Conservation (phyloP, 2,113 vertebrate genomes). For the Megatriorchis doriae region DNA sequence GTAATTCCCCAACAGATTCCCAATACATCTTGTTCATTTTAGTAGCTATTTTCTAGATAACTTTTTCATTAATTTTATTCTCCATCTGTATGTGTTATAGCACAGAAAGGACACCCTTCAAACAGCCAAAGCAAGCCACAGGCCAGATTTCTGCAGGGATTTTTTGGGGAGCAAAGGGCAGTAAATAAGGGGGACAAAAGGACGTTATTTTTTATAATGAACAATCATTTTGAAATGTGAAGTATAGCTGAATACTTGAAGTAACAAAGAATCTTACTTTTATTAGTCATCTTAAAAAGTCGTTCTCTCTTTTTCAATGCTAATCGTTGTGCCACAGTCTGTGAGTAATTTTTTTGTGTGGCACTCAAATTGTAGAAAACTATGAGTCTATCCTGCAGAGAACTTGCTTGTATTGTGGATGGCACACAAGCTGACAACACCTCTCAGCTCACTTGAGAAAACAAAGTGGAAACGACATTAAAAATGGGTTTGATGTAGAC, state of each 20-base stretch:
- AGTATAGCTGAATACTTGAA: neutral
- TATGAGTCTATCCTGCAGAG: neutral
- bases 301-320: neutral
- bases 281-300: neutral
- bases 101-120: constrained; percentile 53
- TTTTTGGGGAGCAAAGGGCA: neutral
- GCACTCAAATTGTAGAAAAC: neutral
- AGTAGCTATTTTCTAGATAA: constrained; percentile 43
- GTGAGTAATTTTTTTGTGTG: neutral
- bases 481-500: constrained; percentile 38
- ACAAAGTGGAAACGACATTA: constrained; percentile 25
- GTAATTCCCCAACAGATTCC: constrained; percentile 52
- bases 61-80: constrained; percentile 49
- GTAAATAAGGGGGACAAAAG: neutral
- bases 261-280: neutral
- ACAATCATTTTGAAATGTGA: neutral
- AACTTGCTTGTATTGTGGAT: neutral
- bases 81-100: constrained; percentile 32
- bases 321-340: neutral
- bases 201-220: neutral
- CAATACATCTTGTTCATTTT: constrained; percentile 46
- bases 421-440: neutral
- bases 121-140: constrained; percentile 21
- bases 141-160: constrained; percentile 16
- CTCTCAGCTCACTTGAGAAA: constrained; percentile 24